Evolutionary conservation across 1,140 invertebrate genomes (phyloP).

Genomic region (Streblospio benedicti): DNA sequence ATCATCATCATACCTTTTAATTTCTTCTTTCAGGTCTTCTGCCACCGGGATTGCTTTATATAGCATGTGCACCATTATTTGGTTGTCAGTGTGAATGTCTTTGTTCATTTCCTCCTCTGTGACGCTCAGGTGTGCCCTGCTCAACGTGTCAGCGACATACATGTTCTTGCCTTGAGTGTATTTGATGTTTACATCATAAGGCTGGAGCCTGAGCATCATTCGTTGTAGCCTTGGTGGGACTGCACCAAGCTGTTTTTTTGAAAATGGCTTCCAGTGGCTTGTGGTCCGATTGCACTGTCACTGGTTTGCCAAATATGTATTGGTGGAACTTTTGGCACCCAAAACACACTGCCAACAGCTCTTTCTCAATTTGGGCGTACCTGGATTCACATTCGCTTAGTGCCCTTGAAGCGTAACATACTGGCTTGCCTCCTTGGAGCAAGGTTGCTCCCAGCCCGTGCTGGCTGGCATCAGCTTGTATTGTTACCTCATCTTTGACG

Average conservation of each 20-base stretch:
- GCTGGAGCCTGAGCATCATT: constrained; percentile 44
- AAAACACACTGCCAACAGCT: constrained; percentile 49
- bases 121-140: not conserved
- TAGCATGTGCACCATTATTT: too few species aligned
- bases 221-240: constrained; percentile 43
- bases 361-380: constrained; percentile 49
- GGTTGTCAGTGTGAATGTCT: not conserved
- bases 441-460: constrained; percentile 43
- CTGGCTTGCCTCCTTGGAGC: constrained; percentile 43
- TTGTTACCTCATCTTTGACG: constrained; percentile 15
- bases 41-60: too few species aligned
- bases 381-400: constrained; percentile 43
- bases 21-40: too few species aligned
- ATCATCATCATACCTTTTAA: too few species aligned
- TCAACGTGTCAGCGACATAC: constrained; percentile 37
- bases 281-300: constrained; percentile 32
- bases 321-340: constrained; percentile 41
- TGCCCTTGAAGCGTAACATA: constrained; percentile 46
- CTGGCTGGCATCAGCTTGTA: constrained; percentile 28
- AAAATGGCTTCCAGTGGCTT: constrained; percentile 42
- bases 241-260: constrained; percentile 41
- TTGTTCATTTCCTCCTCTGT: not conserved
- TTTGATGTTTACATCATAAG: constrained; percentile 43
- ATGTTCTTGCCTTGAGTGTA: constrained; percentile 44
- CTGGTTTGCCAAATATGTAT: constrained; percentile 35